Conservation (phyloP, 2,113 vertebrate genomes). For the Heptranchias perlo region DNA sequence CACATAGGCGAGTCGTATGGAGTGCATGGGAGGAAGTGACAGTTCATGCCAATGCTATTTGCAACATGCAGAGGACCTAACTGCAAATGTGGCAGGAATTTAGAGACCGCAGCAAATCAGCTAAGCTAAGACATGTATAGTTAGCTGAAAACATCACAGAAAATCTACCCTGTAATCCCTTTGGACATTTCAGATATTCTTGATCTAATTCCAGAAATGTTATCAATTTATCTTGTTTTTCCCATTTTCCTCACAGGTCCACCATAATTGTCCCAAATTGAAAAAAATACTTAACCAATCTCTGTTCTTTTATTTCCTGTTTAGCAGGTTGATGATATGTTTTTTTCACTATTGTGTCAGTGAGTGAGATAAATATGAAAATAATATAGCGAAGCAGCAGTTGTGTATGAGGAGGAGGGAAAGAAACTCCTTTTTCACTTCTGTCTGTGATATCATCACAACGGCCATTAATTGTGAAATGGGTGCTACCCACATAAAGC, state of each 20-base stretch:
- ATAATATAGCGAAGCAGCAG: neutral
- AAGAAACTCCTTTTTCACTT: neutral
- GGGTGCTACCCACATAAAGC: neutral
- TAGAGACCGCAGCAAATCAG: neutral
- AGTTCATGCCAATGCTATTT: neutral
- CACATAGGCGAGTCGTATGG: neutral
- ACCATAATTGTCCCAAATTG: neutral
- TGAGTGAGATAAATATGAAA: neutral
- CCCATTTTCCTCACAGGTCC: neutral
- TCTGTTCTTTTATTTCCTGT: no score
- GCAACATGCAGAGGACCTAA: neutral
- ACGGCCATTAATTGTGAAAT: neutral
- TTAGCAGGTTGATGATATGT: no score
- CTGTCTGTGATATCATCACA: neutral
- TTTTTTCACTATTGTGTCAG: neutral
- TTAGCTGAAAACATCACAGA: neutral
- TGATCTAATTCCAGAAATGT: neutral
- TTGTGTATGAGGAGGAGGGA: neutral
- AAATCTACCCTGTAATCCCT: neutral
- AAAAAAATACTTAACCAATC: neutral
- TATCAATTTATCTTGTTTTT: neutral
- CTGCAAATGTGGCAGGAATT: neutral
- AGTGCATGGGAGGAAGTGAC: neutral
- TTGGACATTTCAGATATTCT: neutral
- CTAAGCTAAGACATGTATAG: neutral